Evolutionary conservation across 1,140 invertebrate genomes (phyloP), one percentile per base, ranked within the genome.

Genomic region (Gryllus bimaculatus): DNA sequence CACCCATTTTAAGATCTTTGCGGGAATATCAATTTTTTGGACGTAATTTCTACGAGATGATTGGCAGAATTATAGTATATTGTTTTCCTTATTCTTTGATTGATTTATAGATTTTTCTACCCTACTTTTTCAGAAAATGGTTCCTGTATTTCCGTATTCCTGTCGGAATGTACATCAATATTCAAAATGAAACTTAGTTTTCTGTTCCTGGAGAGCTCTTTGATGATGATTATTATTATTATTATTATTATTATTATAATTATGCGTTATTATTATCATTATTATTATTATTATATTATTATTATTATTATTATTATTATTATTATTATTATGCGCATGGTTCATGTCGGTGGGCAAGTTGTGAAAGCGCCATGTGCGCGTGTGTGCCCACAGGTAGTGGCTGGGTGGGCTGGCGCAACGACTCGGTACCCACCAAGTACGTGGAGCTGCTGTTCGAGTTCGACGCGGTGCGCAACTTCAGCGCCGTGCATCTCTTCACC

Each of bases 341-440:
- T 39, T 39, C 26, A 39, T 39, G 26, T 39, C 7, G 7, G 39
- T 13, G 39, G 26, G 18, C 75, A 5, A 39, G 26, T 5, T 39
- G 26, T 39, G 26, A 39, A 39, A 39, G 26, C 26, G 26, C 26
- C 26, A 5, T 39, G 26, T 39, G 26, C 26, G 26, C 26, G 26
- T 5, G 26, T 39, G 26, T 39, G 26, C 26, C 26, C 26, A 39
- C 88, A 90, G 92, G 92, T 49, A 92, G 91, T 75, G 92, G 92
- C 73, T 95, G 94, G 94, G 88, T 95, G 12, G 93, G 92, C 1
- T 95, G 94, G 94, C 90, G 89, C 83, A 92, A 92, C 82, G 90
- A 92, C 77, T 87, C 86, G 7, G 86, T 87, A 79, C 83, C 83
- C 8, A 83, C 86, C 47, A 86, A 88, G 78, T 89, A 86, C 81